These are phyloP conservation scores for Tachina lurida DNA, from an alignment of 2,888 invertebrate species.

Conservation along the genomic window DNA sequence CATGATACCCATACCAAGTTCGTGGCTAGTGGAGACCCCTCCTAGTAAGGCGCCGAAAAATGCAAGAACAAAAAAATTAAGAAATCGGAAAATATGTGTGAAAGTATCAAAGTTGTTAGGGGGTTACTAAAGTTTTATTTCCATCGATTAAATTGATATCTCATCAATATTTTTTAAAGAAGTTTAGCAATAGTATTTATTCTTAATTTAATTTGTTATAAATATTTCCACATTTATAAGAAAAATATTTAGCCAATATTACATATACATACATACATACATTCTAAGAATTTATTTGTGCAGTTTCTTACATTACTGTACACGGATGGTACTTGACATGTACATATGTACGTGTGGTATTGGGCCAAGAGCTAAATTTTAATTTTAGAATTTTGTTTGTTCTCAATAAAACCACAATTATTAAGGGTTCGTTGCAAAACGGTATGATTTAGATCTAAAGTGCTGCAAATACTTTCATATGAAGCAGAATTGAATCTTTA, in stretches of 20 bases:
- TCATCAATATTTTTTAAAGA: too few species aligned
- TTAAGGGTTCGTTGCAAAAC: conserved; percentile 61
- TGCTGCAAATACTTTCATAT: conserved; percentile 10
- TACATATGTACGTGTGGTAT: not conserved
- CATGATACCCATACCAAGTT: too few species aligned
- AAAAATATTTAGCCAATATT: not conserved
- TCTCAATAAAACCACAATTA: conserved; percentile 62
- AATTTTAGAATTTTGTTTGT: conserved; percentile 62
- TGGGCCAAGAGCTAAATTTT: conserved; percentile 67
- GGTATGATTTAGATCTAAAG: conserved; percentile 17
- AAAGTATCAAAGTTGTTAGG: too few species aligned
- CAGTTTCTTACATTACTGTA: conserved; percentile 24
- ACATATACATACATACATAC: too few species aligned
- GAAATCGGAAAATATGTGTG: too few species aligned
- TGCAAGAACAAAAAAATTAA: too few species aligned
- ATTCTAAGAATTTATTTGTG: not conserved
- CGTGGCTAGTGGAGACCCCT: too few species aligned
- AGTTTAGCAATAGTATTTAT: too few species aligned
- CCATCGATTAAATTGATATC: too few species aligned
- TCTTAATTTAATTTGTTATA: not conserved
- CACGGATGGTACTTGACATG: not conserved
- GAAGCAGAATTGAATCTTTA: conserved; percentile 40
- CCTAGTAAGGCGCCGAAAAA: too few species aligned
- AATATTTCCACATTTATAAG: not conserved
- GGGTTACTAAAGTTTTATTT: too few species aligned